Percentiles rank a stretch among this genome's conserved stretches.
phyloP scores from a whole-genome alignment of 2,797 vertebrate genomes.

The Etheostoma perlongum region DNA sequence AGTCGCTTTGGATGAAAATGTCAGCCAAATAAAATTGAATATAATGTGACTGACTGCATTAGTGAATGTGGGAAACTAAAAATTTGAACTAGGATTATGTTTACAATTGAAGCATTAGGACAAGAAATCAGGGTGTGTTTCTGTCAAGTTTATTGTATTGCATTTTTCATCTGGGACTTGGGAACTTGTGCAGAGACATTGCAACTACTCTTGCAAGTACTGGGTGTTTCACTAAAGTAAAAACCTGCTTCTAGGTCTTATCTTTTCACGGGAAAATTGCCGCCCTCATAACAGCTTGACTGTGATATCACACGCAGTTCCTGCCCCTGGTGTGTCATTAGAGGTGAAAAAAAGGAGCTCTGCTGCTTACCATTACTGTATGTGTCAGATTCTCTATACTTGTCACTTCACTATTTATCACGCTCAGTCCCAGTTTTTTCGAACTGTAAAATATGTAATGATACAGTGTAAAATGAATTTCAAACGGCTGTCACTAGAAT shows the following conservation, averaged over 20 bases:
- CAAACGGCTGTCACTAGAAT: constrained; percentile 46
- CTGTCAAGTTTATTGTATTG: background rate
- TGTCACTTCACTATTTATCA: constrained; percentile 62
- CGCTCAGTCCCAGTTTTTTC: constrained; percentile 23
- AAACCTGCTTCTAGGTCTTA: constrained; percentile 23
- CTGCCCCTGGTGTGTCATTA: constrained; percentile 40
- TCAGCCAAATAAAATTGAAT: too few relatives aligned
- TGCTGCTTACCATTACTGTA: constrained; percentile 23
- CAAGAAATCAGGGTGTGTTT: background rate
- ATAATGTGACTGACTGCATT: constrained; percentile 27
- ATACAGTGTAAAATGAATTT: constrained; percentile 61
- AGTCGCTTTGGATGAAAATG: too few relatives aligned
- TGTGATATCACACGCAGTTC: constrained; percentile 31
- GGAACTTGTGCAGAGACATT: background rate
- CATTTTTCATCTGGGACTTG: background rate
- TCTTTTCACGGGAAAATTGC: constrained; percentile 48
- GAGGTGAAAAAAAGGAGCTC: constrained; percentile 32
- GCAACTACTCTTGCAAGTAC: constrained; percentile 24
- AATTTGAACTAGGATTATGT: background rate
- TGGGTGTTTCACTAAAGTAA: constrained; percentile 24
- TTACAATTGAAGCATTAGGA: background rate
- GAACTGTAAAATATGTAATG: constrained; percentile 64
- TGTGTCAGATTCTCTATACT: constrained; percentile 51
- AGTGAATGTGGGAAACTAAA: constrained; percentile 1
- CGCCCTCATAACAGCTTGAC: constrained; percentile 23